Evolutionary conservation across 2,888 invertebrate genomes (phyloP).

Genomic region (Nasonia oneida): DNA sequence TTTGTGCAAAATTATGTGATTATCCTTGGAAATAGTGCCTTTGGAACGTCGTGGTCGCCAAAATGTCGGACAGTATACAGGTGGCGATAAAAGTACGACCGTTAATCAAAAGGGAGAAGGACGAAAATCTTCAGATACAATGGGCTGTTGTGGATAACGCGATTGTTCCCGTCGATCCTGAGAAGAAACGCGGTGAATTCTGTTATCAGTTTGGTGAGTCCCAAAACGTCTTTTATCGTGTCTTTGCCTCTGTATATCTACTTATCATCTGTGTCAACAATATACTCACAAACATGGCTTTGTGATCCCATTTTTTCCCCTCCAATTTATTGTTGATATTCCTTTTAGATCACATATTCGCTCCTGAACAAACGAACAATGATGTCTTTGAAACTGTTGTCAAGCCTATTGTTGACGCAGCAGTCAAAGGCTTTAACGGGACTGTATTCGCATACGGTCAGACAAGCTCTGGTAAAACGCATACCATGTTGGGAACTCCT

Average conservation of each 20-base stretch:
- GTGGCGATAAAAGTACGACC: slow-evolving; percentile 89
- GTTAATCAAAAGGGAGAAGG: slow-evolving; percentile 84
- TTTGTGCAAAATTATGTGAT: slow-evolving; percentile 47
- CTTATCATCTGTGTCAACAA: not conserved
- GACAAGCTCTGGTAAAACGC: slow-evolving; percentile 94
- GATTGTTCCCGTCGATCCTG: slow-evolving; percentile 82
- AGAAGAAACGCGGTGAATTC: slow-evolving; percentile 75
- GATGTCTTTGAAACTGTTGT: slow-evolving; percentile 86
- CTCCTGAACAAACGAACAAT: slow-evolving; percentile 81
- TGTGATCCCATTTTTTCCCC: not conserved
- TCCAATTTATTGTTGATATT: slow-evolving; percentile 60
- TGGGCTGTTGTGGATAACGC: slow-evolving; percentile 84
- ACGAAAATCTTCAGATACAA: slow-evolving; percentile 81
- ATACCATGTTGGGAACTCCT: slow-evolving; percentile 89
- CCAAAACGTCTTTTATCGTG: not conserved
- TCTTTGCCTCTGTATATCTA: not conserved
- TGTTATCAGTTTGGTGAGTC: slow-evolving; percentile 74
- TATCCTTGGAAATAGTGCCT: slow-evolving; percentile 26
- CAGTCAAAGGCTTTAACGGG: slow-evolving; percentile 89
- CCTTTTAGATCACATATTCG: slow-evolving; percentile 87
- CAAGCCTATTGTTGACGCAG: slow-evolving; percentile 86
- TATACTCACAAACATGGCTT: not conserved
- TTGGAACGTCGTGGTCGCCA: slow-evolving; percentile 31
- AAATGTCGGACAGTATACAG: slow-evolving; percentile 85
- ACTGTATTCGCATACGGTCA: slow-evolving; percentile 96